These are phyloP conservation scores for Poeciliopsis turneri DNA, from an alignment of 2,797 vertebrate genomes.

Conservation along the genomic window DNA sequence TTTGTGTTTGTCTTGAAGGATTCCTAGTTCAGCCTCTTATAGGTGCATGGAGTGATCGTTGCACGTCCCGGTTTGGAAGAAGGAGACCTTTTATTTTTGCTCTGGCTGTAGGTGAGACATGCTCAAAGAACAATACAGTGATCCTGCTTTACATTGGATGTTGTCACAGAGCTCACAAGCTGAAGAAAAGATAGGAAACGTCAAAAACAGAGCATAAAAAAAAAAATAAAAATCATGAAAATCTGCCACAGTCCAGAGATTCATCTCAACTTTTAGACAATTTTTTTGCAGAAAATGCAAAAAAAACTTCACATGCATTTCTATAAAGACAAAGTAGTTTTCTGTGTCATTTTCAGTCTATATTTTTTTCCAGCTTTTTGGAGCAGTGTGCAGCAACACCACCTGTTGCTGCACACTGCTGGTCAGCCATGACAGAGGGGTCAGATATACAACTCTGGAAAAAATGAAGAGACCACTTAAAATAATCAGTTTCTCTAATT, in stretches of 20 bases:
- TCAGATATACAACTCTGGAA: background rate
- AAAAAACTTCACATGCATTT: background rate
- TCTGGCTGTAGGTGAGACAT: conserved; percentile 89
- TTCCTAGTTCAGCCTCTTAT: conserved; percentile 95
- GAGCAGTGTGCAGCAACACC: no score
- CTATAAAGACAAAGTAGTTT: background rate
- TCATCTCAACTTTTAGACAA: background rate
- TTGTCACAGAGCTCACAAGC: background rate
- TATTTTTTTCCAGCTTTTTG: background rate
- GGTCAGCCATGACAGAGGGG: background rate
- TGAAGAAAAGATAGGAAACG: background rate
- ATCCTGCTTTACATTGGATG: background rate
- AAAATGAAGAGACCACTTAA: no score
- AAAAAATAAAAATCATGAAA: background rate
- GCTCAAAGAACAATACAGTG: background rate
- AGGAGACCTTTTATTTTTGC: conserved; percentile 97
- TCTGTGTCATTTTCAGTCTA: background rate
- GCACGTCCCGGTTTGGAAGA: conserved; percentile 94
- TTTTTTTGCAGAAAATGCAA: background rate
- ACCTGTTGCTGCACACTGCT: background rate
- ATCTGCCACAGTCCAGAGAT: background rate
- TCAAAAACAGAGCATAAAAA: conserved; percentile 1
- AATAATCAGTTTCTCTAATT: no score
- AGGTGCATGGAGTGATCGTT: conserved; percentile 97
- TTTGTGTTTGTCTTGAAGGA: conserved; percentile 77